phyloP scores from a whole-genome alignment of 2,113 vertebrate species.

The Hydrochoerus hydrochaeris region DNA sequence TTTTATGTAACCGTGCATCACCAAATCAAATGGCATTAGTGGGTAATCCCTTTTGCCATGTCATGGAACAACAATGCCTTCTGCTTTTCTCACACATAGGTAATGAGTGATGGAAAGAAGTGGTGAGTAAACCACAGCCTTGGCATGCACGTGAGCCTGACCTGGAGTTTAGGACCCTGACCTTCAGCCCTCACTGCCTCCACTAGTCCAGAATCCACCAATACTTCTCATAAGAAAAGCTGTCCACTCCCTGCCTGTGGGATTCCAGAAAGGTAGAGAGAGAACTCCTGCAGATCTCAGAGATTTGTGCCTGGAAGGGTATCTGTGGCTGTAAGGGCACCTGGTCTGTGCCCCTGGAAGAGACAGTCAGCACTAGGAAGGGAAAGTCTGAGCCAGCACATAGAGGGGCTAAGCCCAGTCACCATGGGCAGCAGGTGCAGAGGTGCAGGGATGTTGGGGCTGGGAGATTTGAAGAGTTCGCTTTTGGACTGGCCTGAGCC shows the following conservation, averaged over 20 bases:
- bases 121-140: conserved; percentile 54
- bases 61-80: conserved; percentile 75
- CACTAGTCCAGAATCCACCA: conserved; percentile 70
- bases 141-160: conserved; percentile 35
- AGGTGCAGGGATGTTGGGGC: background rate
- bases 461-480: background rate
- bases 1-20: conserved; percentile 83
- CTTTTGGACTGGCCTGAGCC: background rate
- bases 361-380: conserved; percentile 26
- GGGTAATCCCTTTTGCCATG: conserved; percentile 81
- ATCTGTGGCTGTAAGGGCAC: conserved; percentile 8
- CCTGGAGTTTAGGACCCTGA: conserved; percentile 73
- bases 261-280: conserved; percentile 59
- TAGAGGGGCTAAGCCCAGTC: background rate
- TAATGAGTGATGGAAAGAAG: conserved; percentile 64
- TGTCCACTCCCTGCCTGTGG: background rate
- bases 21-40: conserved; percentile 73
- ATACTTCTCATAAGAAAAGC: conserved; percentile 53
- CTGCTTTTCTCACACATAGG: conserved; percentile 81
- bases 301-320: background rate
- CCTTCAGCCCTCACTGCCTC: conserved; percentile 57
- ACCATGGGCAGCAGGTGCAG: background rate
- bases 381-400: conserved; percentile 59
- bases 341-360: background rate
- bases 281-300: conserved; percentile 37